Percentiles rank a stretch among this genome's conserved stretches.
Conservation (phyloP, 2,113 vertebrate species). For the Notothenia coriiceps region DNA sequence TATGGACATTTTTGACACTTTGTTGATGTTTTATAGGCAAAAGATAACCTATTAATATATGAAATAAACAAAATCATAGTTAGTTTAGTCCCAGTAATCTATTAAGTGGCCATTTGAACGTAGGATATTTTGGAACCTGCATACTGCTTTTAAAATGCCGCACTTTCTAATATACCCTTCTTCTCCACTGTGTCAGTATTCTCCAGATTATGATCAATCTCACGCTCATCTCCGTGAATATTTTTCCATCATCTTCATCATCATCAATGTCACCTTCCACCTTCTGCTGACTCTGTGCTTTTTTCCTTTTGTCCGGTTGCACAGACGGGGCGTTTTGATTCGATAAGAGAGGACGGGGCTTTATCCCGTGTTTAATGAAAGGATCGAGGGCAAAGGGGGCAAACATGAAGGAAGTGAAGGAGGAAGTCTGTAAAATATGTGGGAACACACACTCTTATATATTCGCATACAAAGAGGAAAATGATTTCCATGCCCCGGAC, state of each 20-base stretch:
- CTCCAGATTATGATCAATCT: slow-evolving; percentile 19
- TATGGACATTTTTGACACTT: no score
- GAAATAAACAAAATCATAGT: no score
- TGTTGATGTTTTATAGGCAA: no score
- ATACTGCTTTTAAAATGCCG: no score
- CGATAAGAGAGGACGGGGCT: neutral
- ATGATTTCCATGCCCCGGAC: neutral
- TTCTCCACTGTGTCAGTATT: neutral
- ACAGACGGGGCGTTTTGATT: neutral
- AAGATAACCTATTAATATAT: no score
- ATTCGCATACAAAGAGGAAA: neutral
- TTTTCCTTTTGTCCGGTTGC: slow-evolving; percentile 7
- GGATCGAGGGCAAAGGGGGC: slow-evolving; percentile 10
- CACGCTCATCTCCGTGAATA: neutral
- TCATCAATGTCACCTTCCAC: slow-evolving; percentile 39
- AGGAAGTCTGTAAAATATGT: slow-evolving; percentile 4
- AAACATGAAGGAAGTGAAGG: neutral
- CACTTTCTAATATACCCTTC: neutral
- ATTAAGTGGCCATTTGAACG: no score
- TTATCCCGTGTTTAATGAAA: slow-evolving; percentile 4
- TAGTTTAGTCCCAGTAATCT: no score
- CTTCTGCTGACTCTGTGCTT: slow-evolving; percentile 18
- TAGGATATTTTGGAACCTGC: no score
- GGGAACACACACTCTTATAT: neutral
- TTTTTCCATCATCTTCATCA: slow-evolving; percentile 7